phyloP scores from a whole-genome alignment of 1,140 invertebrate genomes.

The Protaetia brevitarsis region DNA sequence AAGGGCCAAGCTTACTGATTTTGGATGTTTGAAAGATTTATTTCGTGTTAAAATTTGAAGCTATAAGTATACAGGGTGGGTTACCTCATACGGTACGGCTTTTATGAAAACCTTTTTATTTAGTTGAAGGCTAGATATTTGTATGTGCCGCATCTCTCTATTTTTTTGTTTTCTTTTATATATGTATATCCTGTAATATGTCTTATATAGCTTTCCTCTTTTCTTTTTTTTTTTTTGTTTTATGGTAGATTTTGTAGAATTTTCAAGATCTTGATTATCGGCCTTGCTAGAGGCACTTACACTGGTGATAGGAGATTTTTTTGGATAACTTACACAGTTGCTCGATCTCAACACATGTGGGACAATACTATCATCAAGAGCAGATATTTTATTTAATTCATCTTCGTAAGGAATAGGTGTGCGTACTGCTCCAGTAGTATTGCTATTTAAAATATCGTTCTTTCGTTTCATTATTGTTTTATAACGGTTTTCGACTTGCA shows the following conservation, averaged over 20 bases:
- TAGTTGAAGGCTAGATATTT: no score
- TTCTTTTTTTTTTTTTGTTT: neutral
- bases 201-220: neutral
- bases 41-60: no score
- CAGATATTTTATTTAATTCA: conserved; percentile 19
- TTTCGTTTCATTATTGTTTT: conserved; percentile 12
- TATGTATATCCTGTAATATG: neutral
- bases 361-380: conserved; percentile 9
- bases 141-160: no score
- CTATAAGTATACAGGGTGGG: no score
- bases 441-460: neutral
- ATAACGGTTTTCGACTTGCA: conserved; percentile 19
- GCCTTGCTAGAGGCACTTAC: neutral
- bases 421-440: neutral
- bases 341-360: neutral
- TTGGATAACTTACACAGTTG: neutral
- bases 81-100: no score
- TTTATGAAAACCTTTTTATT: no score
- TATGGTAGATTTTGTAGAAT: no score
- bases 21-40: no score
- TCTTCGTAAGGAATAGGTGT: neutral
- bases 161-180: neutral
- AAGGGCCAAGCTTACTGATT: no score
- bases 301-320: neutral
- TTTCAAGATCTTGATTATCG: neutral